Base-by-base conservation (phyloP, 2,797 vertebrate genomes). In the Acipenser transmontanus region DNA sequence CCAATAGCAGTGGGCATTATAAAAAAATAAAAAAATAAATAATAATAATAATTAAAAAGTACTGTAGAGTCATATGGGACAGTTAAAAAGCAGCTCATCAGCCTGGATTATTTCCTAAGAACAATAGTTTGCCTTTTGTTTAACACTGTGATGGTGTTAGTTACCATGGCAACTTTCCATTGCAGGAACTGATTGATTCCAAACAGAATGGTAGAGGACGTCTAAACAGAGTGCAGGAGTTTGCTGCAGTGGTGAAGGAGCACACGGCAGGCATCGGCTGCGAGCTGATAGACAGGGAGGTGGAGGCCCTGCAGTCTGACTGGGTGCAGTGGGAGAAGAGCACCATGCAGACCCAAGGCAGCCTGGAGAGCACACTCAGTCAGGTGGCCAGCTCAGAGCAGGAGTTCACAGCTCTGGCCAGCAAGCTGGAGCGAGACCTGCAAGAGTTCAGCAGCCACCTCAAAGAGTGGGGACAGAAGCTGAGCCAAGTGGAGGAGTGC, bases 251-350 rank as follows among this genome's bases (percentile, higher is more conserved):
- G 7, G 93, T 93, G 0, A 79, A 88, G 76, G 91, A 91, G 77
- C 85, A 91, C 85, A 96, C 94, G 0, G 85, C 91, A 9, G 86
- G 88, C 1, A 84, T 87, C 47, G 97, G 97, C 52, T 89, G 91
- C 49, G 92, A 95, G 83, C 87, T 87, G 2, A 76, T 98, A 73
- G 91, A 92, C 56, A 72, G 90, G 1, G 96, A 99, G 88, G 91
- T 97, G 82, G 91, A 90, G 59, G 86, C 90, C 68, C 88, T 98
- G 69, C 79, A 81, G 6, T 85, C 91, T 0, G 91, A 93, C 56
- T 99, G 96, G 95, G 87, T 90, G 74, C 94, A 94, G 79, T 98
- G 96, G 96, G 95, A 96, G 67, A 91, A 92, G 10, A 85, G 83
- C 2, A 88, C 89, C 0, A 70, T 91, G 8, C 92, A 92, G 61